Evolutionary conservation across 2,888 invertebrate species (phyloP).

Genomic region (Hecatera dysodea): DNA sequence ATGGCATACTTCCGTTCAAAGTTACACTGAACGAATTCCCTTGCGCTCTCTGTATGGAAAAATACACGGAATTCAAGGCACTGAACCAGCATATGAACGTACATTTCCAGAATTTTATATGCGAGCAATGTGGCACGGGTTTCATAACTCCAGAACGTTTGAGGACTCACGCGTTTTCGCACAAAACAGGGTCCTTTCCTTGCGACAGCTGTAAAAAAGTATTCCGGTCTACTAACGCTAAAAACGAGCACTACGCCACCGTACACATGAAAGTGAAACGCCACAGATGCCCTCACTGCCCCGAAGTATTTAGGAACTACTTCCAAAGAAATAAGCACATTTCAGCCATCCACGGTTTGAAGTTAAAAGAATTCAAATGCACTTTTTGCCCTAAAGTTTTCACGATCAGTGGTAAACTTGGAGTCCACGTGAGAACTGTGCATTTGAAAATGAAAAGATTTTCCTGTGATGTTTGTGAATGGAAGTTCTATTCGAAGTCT

Average conservation of each 20-base stretch:
- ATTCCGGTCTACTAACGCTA: conserved; percentile 85
- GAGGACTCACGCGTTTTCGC: conserved; percentile 81
- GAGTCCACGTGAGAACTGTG: conserved; percentile 81
- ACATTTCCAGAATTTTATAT: conserved; percentile 86
- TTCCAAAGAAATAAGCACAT: conserved; percentile 87
- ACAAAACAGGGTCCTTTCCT: conserved; percentile 80
- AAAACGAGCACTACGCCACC: conserved; percentile 87
- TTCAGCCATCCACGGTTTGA: conserved; percentile 79
- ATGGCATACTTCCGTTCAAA: conserved; percentile 83
- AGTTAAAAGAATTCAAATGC: conserved; percentile 85
- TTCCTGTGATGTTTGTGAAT: conserved; percentile 88
- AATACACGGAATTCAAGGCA: conserved; percentile 81
- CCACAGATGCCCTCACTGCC: conserved; percentile 84
- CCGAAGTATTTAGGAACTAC: conserved; percentile 84
- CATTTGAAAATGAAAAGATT: conserved; percentile 87
- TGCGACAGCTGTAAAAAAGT: conserved; percentile 89
- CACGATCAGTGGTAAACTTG: conserved; percentile 81
- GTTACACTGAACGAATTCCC: conserved; percentile 74
- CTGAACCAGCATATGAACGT: conserved; percentile 88
- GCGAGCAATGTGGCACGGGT: conserved; percentile 85
- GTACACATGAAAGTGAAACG: conserved; percentile 87
- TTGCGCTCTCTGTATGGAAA: conserved; percentile 80
- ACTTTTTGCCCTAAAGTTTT: conserved; percentile 84
- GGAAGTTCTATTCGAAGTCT: conserved; percentile 89
- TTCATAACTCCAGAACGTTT: conserved; percentile 84